Evolutionary conservation across 2,888 invertebrate genomes (phyloP).

Genomic region (Hypolimnas misippus): DNA sequence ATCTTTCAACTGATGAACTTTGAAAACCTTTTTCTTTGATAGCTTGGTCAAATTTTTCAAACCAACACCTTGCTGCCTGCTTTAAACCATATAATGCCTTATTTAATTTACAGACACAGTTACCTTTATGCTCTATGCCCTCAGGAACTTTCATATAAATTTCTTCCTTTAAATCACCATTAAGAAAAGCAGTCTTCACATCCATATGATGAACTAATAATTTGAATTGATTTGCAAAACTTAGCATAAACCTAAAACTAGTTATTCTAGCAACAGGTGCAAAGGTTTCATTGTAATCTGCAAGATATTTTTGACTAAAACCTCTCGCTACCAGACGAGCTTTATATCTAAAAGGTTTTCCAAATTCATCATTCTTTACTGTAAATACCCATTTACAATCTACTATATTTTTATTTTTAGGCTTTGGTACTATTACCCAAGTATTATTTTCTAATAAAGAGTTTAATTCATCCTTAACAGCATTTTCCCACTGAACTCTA

Average conservation of each 20-base stretch:
- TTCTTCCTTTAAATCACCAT: slow-evolving; percentile 43
- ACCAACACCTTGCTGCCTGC: slow-evolving; percentile 44
- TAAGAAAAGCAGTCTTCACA: slow-evolving; percentile 45
- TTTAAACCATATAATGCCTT: slow-evolving; percentile 47
- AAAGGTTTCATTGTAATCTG: slow-evolving; percentile 47
- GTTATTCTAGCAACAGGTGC: slow-evolving; percentile 46
- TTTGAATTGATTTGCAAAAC: slow-evolving; percentile 45
- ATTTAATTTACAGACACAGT: slow-evolving; percentile 48
- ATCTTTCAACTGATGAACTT: no score
- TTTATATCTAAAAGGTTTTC: no score
- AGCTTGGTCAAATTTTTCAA: slow-evolving; percentile 38
- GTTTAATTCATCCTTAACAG: slow-evolving; percentile 42
- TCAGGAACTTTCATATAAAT: slow-evolving; percentile 47
- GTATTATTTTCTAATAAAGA: slow-evolving; percentile 44
- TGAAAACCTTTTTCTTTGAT: slow-evolving; percentile 40
- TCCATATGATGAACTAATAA: slow-evolving; percentile 43
- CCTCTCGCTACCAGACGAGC: slow-evolving; percentile 49
- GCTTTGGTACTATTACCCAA: slow-evolving; percentile 43
- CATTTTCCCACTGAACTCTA: slow-evolving; percentile 38
- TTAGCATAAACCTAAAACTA: slow-evolving; percentile 44
- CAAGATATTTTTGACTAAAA: slow-evolving; percentile 47
- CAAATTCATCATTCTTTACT: slow-evolving; percentile 43
- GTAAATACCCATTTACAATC: slow-evolving; percentile 45
- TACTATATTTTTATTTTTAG: slow-evolving; percentile 46
- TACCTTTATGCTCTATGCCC: slow-evolving; percentile 33